A percentile compares a stretch with the other conserved stretches of the same genome.
Conservation (phyloP, 2,797 vertebrate species). For the Pitangus sulphuratus region DNA sequence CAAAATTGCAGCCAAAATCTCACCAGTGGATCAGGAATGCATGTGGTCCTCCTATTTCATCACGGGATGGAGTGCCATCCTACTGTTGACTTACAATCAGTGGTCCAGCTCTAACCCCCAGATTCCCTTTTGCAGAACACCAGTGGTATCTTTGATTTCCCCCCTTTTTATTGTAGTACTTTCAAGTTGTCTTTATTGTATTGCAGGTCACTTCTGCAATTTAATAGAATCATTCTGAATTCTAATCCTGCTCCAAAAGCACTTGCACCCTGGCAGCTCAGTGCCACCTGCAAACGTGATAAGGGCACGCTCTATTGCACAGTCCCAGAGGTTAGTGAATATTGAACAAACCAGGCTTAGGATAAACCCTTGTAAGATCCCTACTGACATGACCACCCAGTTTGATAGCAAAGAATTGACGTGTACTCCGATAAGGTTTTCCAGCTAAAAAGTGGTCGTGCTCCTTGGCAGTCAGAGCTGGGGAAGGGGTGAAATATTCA, state of each 20-base stretch:
- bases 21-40: background rate
- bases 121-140: background rate
- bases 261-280: background rate
- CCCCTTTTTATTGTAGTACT: background rate
- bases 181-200: background rate
- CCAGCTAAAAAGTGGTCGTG: background rate
- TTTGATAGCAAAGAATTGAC: background rate
- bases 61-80: background rate
- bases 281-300: background rate
- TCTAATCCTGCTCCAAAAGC: background rate
- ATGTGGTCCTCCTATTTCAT: fast-evolving
- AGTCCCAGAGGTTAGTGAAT: background rate
- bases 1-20: background rate
- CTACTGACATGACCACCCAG: background rate
- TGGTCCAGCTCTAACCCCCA: background rate
- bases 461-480: background rate
- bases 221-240: background rate
- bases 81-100: background rate
- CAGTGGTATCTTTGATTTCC: background rate
- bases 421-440: background rate
- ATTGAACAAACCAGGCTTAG: background rate
- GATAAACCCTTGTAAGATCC: background rate
- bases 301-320: background rate
- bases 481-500: background rate
- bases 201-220: background rate